Percentiles rank a stretch among this genome's conserved stretches.
Evolutionary conservation across 2,888 invertebrate genomes (phyloP).

Genomic region (Pristionchus entomophagus): DNA sequence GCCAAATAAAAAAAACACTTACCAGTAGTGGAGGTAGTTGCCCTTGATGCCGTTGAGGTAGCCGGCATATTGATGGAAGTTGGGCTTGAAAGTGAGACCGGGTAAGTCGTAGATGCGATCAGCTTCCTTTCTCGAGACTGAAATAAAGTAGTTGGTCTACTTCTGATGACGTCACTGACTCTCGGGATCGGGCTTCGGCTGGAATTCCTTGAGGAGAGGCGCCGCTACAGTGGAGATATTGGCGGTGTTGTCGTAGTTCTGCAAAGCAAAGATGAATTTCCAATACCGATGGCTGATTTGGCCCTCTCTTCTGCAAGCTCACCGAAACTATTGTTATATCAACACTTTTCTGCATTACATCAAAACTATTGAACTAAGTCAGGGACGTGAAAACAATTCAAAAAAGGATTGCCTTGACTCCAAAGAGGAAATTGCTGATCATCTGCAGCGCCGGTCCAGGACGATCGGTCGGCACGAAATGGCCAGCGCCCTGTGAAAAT

Average conservation of each 20-base stretch:
- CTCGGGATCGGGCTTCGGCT: background rate
- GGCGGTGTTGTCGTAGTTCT: slow-evolving; percentile 10
- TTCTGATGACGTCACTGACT: too few relatives aligned
- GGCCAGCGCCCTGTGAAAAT: slow-evolving; percentile 59
- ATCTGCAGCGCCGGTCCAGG: slow-evolving; percentile 71
- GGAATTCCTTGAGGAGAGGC: slow-evolving; percentile 7
- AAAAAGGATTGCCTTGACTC: background rate
- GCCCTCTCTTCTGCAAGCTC: too few relatives aligned
- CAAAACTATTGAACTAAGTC: too few relatives aligned
- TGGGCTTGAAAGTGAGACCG: slow-evolving; percentile 66
- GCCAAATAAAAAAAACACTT: background rate
- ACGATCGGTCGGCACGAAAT: slow-evolving; percentile 66
- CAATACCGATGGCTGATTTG: too few relatives aligned
- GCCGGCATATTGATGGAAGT: slow-evolving; percentile 78
- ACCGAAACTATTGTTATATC: too few relatives aligned
- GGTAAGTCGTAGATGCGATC: slow-evolving; percentile 63
- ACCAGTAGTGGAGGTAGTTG: slow-evolving; percentile 77
- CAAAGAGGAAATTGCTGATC: slow-evolving; percentile 65
- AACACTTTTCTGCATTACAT: too few relatives aligned
- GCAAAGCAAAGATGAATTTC: too few relatives aligned
- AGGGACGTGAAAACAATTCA: background rate
- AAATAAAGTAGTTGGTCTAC: slow-evolving; percentile 37
- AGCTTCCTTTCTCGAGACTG: slow-evolving; percentile 63
- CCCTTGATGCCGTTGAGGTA: slow-evolving; percentile 69
- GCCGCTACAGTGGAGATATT: background rate